phyloP scores from a whole-genome alignment of 2,888 invertebrate species.

The Tachina grossa region DNA sequence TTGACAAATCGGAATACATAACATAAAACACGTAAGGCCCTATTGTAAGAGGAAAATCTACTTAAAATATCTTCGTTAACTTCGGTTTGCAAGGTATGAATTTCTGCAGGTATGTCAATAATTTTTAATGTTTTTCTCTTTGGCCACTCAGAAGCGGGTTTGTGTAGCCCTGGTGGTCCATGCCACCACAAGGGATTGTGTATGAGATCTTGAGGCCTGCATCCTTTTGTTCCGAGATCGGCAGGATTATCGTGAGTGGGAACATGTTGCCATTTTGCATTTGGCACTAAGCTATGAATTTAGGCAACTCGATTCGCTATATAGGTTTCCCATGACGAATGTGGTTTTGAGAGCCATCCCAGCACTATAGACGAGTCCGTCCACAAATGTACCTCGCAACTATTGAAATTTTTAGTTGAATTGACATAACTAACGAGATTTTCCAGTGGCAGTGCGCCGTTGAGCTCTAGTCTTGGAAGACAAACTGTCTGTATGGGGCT shows the following conservation, averaged over 20 bases:
- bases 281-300: not conserved
- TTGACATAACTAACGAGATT: not conserved
- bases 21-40: not conserved
- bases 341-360: not conserved
- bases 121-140: not conserved
- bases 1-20: constrained; percentile 11
- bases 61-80: not conserved
- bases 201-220: not conserved
- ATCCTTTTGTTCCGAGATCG: not conserved
- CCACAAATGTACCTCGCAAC: not conserved
- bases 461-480: not conserved
- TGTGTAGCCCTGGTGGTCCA: not conserved
- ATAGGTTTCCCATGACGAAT: not conserved
- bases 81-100: not conserved
- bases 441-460: not conserved
- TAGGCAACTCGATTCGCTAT: not conserved
- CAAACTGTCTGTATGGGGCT: not conserved
- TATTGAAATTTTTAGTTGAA: not conserved
- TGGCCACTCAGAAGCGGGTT: not conserved
- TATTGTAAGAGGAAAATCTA: not conserved
- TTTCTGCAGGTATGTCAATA: not conserved
- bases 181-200: not conserved
- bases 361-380: too few relatives aligned
- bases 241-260: not conserved
- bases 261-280: not conserved